Evolutionary conservation across 2,797 vertebrate genomes (phyloP).

Genomic region (Acanthopagrus latus): DNA sequence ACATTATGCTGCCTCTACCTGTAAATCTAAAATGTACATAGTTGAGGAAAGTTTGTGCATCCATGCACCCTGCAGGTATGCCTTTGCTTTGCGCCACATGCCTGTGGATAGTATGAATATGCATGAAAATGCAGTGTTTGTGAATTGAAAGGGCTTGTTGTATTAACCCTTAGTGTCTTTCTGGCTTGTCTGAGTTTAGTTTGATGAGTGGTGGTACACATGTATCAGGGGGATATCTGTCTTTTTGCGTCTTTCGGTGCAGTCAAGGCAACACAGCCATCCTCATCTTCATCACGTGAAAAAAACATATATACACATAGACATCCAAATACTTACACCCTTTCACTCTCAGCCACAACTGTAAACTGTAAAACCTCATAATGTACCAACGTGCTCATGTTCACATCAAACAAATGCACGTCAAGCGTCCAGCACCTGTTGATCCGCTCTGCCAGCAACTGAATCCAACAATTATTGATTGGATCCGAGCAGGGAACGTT

Average conservation of each 20-base stretch:
- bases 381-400: background rate
- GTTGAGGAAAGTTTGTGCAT: background rate
- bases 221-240: no score
- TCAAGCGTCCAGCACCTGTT: constrained; percentile 17
- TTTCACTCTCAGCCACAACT: background rate
- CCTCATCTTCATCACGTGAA: no score
- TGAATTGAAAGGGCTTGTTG: background rate
- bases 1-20: background rate
- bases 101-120: background rate
- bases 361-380: background rate
- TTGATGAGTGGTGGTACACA: no score
- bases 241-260: no score
- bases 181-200: no score
- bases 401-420: background rate
- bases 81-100: background rate
- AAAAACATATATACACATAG: background rate
- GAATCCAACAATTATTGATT: constrained; percentile 33
- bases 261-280: no score
- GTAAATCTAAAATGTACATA: background rate
- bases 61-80: background rate
- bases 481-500: background rate
- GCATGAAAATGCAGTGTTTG: no score
- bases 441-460: constrained; percentile 8
- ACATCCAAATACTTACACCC: background rate
- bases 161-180: background rate